Evolutionary conservation across 2,888 invertebrate genomes (phyloP).

Genomic region (Athalia cordata): DNA sequence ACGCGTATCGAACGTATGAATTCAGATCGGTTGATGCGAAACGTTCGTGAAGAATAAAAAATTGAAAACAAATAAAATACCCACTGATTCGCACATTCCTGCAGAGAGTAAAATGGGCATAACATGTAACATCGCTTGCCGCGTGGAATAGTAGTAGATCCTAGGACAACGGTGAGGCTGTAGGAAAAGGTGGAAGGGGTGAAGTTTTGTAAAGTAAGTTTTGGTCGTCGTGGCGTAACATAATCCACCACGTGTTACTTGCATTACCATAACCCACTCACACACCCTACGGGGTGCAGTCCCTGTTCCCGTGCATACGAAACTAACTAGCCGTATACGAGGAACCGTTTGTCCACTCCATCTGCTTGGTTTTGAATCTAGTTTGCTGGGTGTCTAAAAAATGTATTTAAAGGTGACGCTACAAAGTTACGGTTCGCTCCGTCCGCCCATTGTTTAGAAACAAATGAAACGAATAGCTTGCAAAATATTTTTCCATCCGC

Average conservation of each 20-base stretch:
- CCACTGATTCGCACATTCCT: conserved; percentile 11
- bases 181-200: not conserved
- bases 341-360: conserved; percentile 21
- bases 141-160: not conserved
- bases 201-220: conserved; percentile 33
- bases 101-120: conserved; percentile 4
- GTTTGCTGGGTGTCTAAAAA: not conserved
- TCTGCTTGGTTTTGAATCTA: conserved; percentile 18
- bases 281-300: conserved; percentile 4
- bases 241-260: conserved; percentile 36
- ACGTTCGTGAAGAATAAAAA: too few species aligned
- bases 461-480: too few species aligned
- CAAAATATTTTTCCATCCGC: too few species aligned
- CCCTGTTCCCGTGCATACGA: conserved; percentile 8
- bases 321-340: conserved; percentile 33
- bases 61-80: too few species aligned
- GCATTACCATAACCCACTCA: conserved; percentile 40
- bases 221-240: conserved; percentile 9
- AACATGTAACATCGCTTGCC: conserved; percentile 10
- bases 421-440: not conserved
- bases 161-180: not conserved
- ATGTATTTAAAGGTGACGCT: not conserved
- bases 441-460: too few species aligned
- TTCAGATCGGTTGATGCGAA: too few species aligned
- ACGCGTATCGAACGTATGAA: too few species aligned